These are phyloP conservation scores for Dicrostonyx torquatus DNA, from an alignment of 2,797 vertebrate genomes.

Conservation along the genomic window DNA sequence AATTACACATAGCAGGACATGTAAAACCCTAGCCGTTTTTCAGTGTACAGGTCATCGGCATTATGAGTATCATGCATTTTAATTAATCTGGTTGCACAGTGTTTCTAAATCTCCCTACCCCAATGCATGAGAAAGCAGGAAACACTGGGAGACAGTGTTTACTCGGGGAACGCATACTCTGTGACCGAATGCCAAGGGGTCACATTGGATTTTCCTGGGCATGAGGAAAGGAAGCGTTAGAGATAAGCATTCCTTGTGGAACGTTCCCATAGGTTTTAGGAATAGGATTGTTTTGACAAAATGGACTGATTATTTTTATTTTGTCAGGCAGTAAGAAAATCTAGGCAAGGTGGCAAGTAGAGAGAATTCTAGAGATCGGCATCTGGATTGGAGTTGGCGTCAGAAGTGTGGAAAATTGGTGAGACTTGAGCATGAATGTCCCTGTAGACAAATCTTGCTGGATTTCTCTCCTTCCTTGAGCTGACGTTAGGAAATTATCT, in stretches of 20 bases:
- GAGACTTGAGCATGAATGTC: neutral
- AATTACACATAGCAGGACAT: neutral
- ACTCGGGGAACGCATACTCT: neutral
- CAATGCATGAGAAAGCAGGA: neutral
- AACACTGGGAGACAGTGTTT: neutral
- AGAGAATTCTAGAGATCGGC: neutral
- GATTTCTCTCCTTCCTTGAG: neutral
- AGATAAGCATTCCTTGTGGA: constrained; percentile 10
- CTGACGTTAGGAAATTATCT: constrained; percentile 30
- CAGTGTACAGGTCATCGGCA: neutral
- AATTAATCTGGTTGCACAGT: neutral
- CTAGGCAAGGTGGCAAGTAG: neutral
- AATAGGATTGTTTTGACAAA: constrained; percentile 30
- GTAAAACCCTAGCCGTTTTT: neutral
- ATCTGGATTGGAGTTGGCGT: neutral
- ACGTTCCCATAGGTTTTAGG: constrained; percentile 40
- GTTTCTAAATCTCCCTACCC: neutral
- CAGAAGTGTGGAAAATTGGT: neutral
- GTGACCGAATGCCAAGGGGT: neutral
- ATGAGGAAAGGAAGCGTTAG: neutral
- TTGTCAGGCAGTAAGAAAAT: constrained; percentile 12
- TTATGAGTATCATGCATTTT: neutral
- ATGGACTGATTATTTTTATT: constrained; percentile 53
- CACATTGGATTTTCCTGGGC: neutral
- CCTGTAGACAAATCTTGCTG: neutral